These are phyloP conservation scores for Chrysolina haemoptera DNA, from an alignment of 2,888 invertebrate genomes.

Conservation along the genomic window DNA sequence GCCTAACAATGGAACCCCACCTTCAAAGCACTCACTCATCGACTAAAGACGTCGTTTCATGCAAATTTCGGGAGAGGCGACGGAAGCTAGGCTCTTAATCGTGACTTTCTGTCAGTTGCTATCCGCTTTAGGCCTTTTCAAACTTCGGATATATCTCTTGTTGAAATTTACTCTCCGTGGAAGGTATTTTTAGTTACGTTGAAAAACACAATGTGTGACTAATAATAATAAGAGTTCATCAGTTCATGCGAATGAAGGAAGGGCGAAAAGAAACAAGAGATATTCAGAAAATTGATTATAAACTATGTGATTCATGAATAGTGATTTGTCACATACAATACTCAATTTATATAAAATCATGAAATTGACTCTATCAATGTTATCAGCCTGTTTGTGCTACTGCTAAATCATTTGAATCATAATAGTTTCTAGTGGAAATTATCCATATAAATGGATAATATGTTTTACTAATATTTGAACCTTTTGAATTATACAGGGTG, in stretches of 20 bases:
- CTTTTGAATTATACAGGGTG: too few species aligned
- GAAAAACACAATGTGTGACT: slow-evolving; percentile 5
- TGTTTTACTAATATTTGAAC: too few species aligned
- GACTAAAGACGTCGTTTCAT: slow-evolving; percentile 42
- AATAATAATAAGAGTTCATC: background rate
- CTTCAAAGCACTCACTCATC: slow-evolving; percentile 35
- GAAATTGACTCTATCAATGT: too few species aligned
- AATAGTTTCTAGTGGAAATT: too few species aligned
- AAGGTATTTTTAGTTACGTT: background rate
- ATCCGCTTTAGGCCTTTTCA: slow-evolving; percentile 45
- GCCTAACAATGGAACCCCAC: slow-evolving; percentile 39
- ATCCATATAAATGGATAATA: too few species aligned
- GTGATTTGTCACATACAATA: too few species aligned
- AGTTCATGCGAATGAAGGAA: background rate
- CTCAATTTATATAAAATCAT: too few species aligned
- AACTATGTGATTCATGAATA: background rate
- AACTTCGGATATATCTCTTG: slow-evolving; percentile 30
- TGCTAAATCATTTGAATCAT: too few species aligned
- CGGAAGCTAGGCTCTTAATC: slow-evolving; percentile 42
- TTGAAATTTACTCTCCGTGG: background rate
- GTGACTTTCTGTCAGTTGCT: slow-evolving; percentile 49
- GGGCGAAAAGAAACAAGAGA: background rate
- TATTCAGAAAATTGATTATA: too few species aligned
- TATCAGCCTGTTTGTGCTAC: too few species aligned
- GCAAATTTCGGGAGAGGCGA: slow-evolving; percentile 45